Percentiles rank a stretch among this genome's conserved stretches.
Evolutionary conservation across 1,140 invertebrate genomes (phyloP).

Genomic region (Cotesia chilonis): DNA sequence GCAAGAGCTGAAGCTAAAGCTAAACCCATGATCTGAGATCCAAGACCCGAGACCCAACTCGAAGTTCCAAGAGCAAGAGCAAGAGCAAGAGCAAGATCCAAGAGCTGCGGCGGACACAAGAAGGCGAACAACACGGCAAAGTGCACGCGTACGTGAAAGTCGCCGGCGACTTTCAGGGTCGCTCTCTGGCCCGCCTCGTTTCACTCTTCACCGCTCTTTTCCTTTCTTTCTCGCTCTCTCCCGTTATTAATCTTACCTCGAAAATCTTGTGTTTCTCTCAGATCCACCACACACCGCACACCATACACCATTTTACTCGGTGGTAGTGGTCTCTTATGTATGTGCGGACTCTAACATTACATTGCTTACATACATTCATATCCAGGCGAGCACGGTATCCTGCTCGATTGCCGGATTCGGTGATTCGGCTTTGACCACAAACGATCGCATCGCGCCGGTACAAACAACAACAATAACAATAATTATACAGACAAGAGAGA

Average conservation of each 20-base stretch:
- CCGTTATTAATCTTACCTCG: constrained; percentile 1
- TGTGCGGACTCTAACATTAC: too few species aligned
- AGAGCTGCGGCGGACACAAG: constrained; percentile 4
- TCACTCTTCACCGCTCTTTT: constrained; percentile 40
- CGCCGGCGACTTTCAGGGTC: constrained; percentile 61
- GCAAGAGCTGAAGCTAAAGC: too few species aligned
- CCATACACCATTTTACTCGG: not conserved
- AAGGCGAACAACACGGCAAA: constrained; percentile 43
- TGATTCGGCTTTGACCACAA: constrained; percentile 43
- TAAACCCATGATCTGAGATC: too few species aligned
- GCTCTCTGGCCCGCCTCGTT: constrained; percentile 51
- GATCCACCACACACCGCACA: not conserved
- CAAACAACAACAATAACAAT: constrained; percentile 3
- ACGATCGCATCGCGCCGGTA: constrained; percentile 41
- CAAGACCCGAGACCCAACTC: too few species aligned
- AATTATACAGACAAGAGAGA: not conserved
- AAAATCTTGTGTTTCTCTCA: constrained; percentile 20
- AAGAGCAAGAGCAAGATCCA: constrained; percentile 17
- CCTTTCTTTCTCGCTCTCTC: constrained; percentile 40
- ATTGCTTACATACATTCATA: constrained; percentile 6
- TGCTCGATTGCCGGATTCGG: constrained; percentile 36
- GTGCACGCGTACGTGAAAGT: constrained; percentile 63
- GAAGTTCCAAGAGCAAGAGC: not conserved
- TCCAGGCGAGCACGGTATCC: constrained; percentile 18
- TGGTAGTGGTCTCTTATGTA: not conserved